Evolutionary conservation across 2,797 vertebrate species (phyloP).

Genomic region (Tadarida brasiliensis): DNA sequence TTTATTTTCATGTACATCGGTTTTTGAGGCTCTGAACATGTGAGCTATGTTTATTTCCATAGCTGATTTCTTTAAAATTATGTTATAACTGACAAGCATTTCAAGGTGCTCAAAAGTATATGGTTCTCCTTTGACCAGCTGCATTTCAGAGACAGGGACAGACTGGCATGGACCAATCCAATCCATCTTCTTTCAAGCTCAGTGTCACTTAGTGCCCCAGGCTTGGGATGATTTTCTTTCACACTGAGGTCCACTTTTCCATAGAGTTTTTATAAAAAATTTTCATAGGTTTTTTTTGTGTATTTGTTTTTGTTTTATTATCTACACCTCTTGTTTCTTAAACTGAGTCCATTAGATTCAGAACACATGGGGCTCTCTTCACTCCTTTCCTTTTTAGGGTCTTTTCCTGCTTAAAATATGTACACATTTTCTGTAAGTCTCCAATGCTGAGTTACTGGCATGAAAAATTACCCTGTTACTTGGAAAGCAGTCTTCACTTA

Average conservation of each 20-base stretch:
- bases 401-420: conserved; percentile 51
- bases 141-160: not conserved
- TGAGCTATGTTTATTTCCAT: not conserved
- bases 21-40: not conserved
- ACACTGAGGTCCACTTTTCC: conserved; percentile 31
- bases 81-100: not conserved
- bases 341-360: not conserved
- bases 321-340: not conserved
- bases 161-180: not conserved
- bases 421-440: conserved; percentile 65
- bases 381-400: not conserved
- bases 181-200: not conserved
- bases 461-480: conserved; percentile 73
- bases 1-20: not conserved
- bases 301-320: not conserved
- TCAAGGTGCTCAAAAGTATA: not conserved
- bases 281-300: not conserved
- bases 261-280: not conserved
- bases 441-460: conserved; percentile 50
- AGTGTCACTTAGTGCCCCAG: not conserved
- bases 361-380: not conserved
- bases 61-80: conserved; percentile 33
- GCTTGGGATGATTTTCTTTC: not conserved
- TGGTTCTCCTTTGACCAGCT: not conserved
- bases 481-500: conserved; percentile 72